These are phyloP conservation scores for Scarus forsteni DNA, from an alignment of 2,797 vertebrate species.

Conservation along the genomic window DNA sequence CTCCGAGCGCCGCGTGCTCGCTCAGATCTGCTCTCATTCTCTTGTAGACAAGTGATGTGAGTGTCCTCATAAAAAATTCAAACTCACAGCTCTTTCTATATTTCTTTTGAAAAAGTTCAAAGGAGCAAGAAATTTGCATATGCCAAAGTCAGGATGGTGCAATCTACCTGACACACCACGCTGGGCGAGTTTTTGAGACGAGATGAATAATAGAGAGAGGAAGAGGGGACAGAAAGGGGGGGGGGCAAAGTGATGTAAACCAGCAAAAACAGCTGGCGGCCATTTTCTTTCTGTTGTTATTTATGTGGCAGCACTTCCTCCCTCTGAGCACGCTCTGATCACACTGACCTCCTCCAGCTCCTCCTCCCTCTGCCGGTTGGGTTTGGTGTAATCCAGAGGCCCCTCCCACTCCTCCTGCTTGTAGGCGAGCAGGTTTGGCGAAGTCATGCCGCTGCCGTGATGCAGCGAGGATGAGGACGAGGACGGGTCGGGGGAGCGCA, in stretches of 20 bases:
- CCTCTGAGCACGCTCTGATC: conserved; percentile 15
- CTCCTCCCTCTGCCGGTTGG: conserved; percentile 94
- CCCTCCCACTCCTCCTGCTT: conserved; percentile 98
- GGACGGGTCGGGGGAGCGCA: conserved; percentile 91
- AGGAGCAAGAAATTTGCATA: conserved; percentile 77
- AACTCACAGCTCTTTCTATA: conserved; percentile 73
- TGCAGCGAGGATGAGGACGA: conserved; percentile 89
- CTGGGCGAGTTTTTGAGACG: conserved; percentile 60
- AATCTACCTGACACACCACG: conserved; percentile 82
- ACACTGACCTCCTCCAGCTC: conserved; percentile 92
- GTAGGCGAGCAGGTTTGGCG: conserved; percentile 90
- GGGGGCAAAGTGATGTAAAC: conserved; percentile 67
- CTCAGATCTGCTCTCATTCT: conserved; percentile 55
- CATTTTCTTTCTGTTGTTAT: conserved; percentile 52
- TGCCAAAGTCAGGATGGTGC: conserved; percentile 80
- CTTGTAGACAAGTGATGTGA: conserved; percentile 68
- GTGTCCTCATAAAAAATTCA: conserved; percentile 79
- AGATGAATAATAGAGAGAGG: conserved; percentile 69
- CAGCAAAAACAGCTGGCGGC: conserved; percentile 60
- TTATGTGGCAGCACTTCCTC: conserved; percentile 63
- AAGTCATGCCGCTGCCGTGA: conserved; percentile 90
- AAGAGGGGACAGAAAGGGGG: conserved; percentile 59
- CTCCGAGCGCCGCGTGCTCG: conserved; percentile 21
- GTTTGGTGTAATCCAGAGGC: conserved; percentile 98
- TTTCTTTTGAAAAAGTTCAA: conserved; percentile 84